A percentile compares a stretch with the other conserved stretches of the same genome.
Conservation (phyloP, 2,888 invertebrate genomes). For the Caenorhabditis becei region DNA sequence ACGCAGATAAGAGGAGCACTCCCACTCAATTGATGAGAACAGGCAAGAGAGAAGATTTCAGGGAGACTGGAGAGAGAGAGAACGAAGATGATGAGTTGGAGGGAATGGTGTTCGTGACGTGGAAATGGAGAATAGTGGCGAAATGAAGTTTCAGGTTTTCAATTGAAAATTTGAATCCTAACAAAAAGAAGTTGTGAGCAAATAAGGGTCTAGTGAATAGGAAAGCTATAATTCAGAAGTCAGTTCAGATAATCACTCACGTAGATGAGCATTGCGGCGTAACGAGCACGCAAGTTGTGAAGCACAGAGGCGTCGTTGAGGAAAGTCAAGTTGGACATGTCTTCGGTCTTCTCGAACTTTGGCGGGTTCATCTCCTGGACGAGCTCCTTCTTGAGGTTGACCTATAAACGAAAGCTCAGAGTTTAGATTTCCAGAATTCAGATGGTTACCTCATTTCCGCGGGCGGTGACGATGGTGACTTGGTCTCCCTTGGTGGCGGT, state of each 20-base stretch:
- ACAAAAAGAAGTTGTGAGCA: too few relatives aligned
- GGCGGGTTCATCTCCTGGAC: conserved; percentile 97
- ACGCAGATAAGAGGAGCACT: conserved; percentile 14
- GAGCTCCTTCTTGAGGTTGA: conserved; percentile 92
- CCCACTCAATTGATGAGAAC: conserved; percentile 55
- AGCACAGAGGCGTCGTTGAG: conserved; percentile 99
- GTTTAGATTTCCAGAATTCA: too few relatives aligned
- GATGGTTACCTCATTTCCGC: conserved; percentile 89
- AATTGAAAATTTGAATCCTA: not conserved
- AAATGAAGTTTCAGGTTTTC: not conserved
- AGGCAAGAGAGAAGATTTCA: not conserved
- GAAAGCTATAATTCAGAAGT: too few relatives aligned
- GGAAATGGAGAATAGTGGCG: not conserved
- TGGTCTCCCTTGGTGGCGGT: conserved; percentile 95
- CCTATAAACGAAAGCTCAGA: too few relatives aligned
- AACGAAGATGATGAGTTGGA: not conserved
- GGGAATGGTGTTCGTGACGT: conserved; percentile 3
- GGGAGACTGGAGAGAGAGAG: conserved; percentile 8
- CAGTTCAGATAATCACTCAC: conserved; percentile 62
- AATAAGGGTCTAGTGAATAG: too few relatives aligned
- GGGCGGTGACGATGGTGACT: conserved; percentile 91
- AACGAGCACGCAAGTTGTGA: conserved; percentile 98
- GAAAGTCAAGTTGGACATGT: conserved; percentile 91
- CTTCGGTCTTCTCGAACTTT: conserved; percentile 93
- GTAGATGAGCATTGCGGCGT: conserved; percentile 91